Evolutionary conservation across 2,113 vertebrate species (phyloP), one percentile per base, ranked within the genome.

Genomic region (Panthera tigris): DNA sequence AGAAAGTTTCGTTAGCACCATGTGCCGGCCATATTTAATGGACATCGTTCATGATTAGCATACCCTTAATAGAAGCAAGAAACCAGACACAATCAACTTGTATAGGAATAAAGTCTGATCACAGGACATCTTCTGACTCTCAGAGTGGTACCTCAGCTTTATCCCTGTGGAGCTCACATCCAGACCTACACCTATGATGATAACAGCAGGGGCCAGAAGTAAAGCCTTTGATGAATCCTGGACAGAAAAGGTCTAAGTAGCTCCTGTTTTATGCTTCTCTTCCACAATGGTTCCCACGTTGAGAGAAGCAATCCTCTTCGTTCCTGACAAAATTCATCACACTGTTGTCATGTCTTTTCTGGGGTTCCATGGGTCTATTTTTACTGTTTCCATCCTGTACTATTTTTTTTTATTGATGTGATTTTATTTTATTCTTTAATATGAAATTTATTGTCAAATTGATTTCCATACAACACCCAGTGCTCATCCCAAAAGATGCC

Each of bases 161-260:
- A n/a, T 74, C 15, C 6, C 7, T 52, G 0, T 52, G 27, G 18
- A 76, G 21, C 3, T 71, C 45, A 66, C 13, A 61, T 52, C 12
- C 65, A 83, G 52, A 63, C 13, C 9, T 31, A 69, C 3, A 10
- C 14, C 25, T 66, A 31, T 48, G 33, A 19, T 84, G 27, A 65
- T n/a, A 93, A 39, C 10, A 94, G 13, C 5, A 91, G 14, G 29
- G 8, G 41, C 50, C 74, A 45, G 9, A 91, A 90, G 91, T 45
- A 95, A 87, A 94, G 71, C 31, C 25, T 78, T 78, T 76, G 87
- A 90, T 33, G 41, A 63, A 63, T 11, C 0, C 23, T 94, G 69
- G 39, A 41, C 0, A 63, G 87, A 85, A 78, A 96, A 29, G 14
- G 4, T 41, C 39, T 79, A 68, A 84, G 65, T 68, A 79, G 5